Percentiles rank a stretch among this genome's conserved stretches.
Evolutionary conservation across 1,140 invertebrate genomes (phyloP).

Genomic region (Mya arenaria): DNA sequence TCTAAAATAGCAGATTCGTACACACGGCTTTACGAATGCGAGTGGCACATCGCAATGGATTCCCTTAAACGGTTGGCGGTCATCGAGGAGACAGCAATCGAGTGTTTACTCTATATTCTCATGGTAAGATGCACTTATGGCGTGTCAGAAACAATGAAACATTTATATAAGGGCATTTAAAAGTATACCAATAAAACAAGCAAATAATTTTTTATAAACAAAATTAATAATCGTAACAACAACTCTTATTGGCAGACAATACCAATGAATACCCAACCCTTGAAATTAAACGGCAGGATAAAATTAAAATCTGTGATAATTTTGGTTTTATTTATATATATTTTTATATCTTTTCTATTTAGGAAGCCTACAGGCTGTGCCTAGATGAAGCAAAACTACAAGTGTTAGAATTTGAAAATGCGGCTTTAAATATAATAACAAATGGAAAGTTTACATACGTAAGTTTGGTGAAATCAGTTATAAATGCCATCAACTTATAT

Average conservation of each 20-base stretch:
- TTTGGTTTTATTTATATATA: background rate
- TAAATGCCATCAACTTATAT: too few species aligned
- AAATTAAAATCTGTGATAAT: background rate
- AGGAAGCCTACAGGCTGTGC: slow-evolving; percentile 39
- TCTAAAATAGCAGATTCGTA: slow-evolving; percentile 26
- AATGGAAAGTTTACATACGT: slow-evolving; percentile 44
- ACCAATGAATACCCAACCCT: too few species aligned
- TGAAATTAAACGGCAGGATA: too few species aligned
- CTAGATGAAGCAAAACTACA: slow-evolving; percentile 28
- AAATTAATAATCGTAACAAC: too few species aligned
- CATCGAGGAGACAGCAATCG: slow-evolving; percentile 33
- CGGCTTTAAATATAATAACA: slow-evolving; percentile 32
- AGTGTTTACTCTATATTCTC: slow-evolving; percentile 29
- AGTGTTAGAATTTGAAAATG: slow-evolving; percentile 41
- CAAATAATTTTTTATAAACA: too few species aligned
- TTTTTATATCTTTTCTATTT: background rate
- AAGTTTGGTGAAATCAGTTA: too few species aligned
- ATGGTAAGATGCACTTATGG: background rate
- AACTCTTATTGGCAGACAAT: too few species aligned
- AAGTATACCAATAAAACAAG: too few species aligned
- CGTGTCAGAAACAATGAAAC: too few species aligned
- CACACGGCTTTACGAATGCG: slow-evolving; percentile 1
- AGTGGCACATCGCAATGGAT: slow-evolving; percentile 29
- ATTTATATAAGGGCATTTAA: too few species aligned
- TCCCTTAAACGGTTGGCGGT: slow-evolving; percentile 9